Percentiles rank a stretch among this genome's conserved stretches.
Evolutionary conservation across 2,113 vertebrate species (phyloP).

Genomic region (Mesitornis unicolor): DNA sequence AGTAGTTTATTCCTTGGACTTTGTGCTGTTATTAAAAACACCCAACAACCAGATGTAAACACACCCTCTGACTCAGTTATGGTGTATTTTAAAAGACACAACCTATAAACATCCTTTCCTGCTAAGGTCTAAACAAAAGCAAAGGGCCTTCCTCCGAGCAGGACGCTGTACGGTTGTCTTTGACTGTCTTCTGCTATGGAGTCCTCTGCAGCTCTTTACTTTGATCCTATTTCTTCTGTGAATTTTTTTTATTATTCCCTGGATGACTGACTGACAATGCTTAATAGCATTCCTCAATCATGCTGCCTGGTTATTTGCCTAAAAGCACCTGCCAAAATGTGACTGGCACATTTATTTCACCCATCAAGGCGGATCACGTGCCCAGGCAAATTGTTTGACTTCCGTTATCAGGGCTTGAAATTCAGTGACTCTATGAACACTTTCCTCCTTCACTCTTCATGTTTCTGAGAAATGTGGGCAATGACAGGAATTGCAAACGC

Average conservation of each 20-base stretch:
- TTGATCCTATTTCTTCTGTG: neutral
- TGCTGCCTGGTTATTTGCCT: neutral
- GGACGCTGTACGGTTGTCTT: neutral
- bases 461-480: neutral
- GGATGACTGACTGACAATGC: neutral
- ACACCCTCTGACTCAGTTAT: neutral
- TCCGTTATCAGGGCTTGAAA: neutral
- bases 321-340: neutral
- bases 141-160: neutral
- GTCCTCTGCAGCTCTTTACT: neutral
- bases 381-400: neutral
- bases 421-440: neutral
- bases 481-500: neutral
- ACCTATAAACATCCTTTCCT: slow-evolving; percentile 61
- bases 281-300: neutral
- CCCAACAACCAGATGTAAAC: slow-evolving; percentile 8
- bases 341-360: neutral
- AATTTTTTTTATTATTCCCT: neutral
- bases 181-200: neutral
- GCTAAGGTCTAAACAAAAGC: neutral
- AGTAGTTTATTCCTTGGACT: neutral
- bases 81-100: slow-evolving; percentile 6
- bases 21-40: neutral
- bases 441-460: neutral
- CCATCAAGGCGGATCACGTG: neutral